Evolutionary conservation across 2,797 vertebrate genomes (phyloP).

Genomic region (Sandelia bainsii): DNA sequence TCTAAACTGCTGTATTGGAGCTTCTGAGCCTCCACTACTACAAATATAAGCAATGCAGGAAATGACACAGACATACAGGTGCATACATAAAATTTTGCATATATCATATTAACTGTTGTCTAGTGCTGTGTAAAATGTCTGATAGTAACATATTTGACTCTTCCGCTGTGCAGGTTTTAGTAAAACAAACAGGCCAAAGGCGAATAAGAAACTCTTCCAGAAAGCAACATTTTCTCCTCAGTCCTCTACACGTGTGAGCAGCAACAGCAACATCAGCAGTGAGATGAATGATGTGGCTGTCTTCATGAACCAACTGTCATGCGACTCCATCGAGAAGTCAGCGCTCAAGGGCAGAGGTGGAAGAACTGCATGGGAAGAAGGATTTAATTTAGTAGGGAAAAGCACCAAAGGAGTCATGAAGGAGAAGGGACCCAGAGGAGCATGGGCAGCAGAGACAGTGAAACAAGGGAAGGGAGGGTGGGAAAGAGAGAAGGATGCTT

Average conservation of each 20-base stretch:
- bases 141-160: background rate
- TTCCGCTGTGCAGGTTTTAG: slow-evolving; percentile 20
- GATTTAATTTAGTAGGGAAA: background rate
- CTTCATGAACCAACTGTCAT: slow-evolving; percentile 34
- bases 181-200: background rate
- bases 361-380: background rate
- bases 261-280: background rate
- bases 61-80: background rate
- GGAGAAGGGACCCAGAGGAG: slow-evolving; percentile 14
- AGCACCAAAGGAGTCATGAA: background rate
- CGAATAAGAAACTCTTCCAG: slow-evolving; percentile 7
- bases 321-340: background rate
- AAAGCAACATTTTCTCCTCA: background rate
- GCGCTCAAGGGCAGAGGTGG: background rate
- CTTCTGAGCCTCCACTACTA: too few species aligned
- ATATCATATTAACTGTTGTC: background rate
- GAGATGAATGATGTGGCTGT: slow-evolving; percentile 23
- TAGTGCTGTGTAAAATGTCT: background rate
- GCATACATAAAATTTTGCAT: background rate
- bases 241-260: background rate
- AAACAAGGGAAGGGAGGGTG: background rate
- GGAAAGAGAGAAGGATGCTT: slow-evolving; percentile 5
- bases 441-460: background rate
- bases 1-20: too few species aligned
- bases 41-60: too few species aligned